Base-by-base conservation (phyloP, 37 sponge, comb jelly and placozoan species). In the Haliclona indistincta region DNA sequence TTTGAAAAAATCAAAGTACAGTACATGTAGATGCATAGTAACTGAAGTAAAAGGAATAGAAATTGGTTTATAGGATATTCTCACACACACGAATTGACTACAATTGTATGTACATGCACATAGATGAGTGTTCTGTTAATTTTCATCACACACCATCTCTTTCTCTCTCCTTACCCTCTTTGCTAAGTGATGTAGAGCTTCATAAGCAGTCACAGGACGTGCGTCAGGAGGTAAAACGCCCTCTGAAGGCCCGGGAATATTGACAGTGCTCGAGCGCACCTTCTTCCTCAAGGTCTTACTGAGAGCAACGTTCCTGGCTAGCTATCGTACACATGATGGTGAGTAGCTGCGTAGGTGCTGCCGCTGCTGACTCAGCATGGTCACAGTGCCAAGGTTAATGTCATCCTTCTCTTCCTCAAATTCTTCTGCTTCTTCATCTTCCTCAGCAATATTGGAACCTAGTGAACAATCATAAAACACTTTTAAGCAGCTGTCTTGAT, bases 171-270 rank as follows among this genome's bases (percentile, higher is more conserved):
- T 58, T 43, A 89, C 89, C 68, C 65, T 67, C 17, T 89, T 76
- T 17, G 81, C 85, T 38, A 89, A 67, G 38, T 81, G 77, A 42
- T 84, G 81, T 20, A 89, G 62, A 19, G 85, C 78, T 22, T 84
- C 85, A 40, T 80, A 61, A 10, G 73, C 15, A 13, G 89, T 88
- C n/a, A 84, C 79, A 25, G 90, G 83, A 39, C 76, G 56, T 5
- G 81, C 81, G 44, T 89, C 51, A 23, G 84, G 85, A 0, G 77
- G 77, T 20, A 70, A 34, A 20, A 89, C 77, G 40, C 90, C 90
- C 69, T 89, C 90, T 22, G 85, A 75, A 23, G 70, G 66, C 23
- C 80, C 75, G 0, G 90, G 90, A 0, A 89, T 45, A n/a, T n/a
- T n/a, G 5, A 39, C 56, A n/a, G 68, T 68, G 42, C 86, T 79